Percentiles rank a stretch among this genome's conserved stretches.
Evolutionary conservation across 2,888 invertebrate genomes (phyloP).

Genomic region (Mimumesa dahlbomi): DNA sequence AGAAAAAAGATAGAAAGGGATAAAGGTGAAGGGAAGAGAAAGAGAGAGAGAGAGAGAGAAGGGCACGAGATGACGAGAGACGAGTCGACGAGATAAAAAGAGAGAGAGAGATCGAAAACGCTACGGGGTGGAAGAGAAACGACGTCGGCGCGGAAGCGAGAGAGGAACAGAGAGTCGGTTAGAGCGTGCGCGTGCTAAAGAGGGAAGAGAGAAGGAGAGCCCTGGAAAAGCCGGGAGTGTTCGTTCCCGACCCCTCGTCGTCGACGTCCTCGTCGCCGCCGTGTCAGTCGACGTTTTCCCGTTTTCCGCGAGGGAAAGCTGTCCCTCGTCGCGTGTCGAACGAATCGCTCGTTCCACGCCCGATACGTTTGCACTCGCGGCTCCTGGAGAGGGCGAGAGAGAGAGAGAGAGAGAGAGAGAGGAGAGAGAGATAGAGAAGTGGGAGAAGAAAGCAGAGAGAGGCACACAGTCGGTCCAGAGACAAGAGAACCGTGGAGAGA

Average conservation of each 20-base stretch:
- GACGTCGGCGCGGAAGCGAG: not conserved
- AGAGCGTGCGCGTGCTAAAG: slow-evolving; percentile 18
- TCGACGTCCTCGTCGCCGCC: slow-evolving; percentile 42
- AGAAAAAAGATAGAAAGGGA: slow-evolving; percentile 5
- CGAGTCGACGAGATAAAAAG: too few relatives aligned
- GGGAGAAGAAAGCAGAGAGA: not conserved
- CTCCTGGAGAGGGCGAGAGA: not conserved
- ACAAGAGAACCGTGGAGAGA: too few relatives aligned
- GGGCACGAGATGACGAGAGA: not conserved
- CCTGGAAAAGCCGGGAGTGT: slow-evolving; percentile 60
- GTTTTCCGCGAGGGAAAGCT: slow-evolving; percentile 58
- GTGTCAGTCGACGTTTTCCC: slow-evolving; percentile 55
- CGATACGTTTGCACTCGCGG: slow-evolving; percentile 26
- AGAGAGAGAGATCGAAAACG: not conserved
- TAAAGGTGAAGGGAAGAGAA: not conserved
- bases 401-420: slow-evolving; percentile 5
- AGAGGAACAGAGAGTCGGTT: not conserved
- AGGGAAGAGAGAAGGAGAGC: slow-evolving; percentile 23
- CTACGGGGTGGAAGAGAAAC: not conserved
- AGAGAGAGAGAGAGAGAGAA: slow-evolving; percentile 10
- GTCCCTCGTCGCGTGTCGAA: slow-evolving; percentile 32
- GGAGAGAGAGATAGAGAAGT: not conserved
- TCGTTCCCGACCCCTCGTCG: slow-evolving; percentile 50
- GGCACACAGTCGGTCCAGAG: slow-evolving; percentile 26
- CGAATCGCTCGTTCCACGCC: slow-evolving; percentile 39